Evolutionary conservation across 1,140 invertebrate genomes (phyloP).

Genomic region (Ladona fulva): DNA sequence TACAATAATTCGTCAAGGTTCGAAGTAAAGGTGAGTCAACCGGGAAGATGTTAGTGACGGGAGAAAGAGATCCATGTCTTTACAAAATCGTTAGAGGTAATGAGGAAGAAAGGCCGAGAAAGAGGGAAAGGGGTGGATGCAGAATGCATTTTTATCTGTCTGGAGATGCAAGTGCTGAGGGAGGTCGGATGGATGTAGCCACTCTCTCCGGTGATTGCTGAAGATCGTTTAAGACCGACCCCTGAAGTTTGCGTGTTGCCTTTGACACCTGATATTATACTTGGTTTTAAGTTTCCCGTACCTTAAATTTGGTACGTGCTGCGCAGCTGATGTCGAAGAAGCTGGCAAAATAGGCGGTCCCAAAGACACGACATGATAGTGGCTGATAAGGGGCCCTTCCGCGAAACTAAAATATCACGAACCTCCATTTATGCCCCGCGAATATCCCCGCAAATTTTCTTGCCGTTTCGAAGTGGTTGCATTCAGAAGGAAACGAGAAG

Average conservation of each 20-base stretch:
- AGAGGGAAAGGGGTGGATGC: too few species aligned
- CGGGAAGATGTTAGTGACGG: too few species aligned
- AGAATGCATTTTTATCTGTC: not conserved
- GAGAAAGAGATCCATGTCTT: too few species aligned
- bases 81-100: too few species aligned
- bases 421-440: too few species aligned
- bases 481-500: too few species aligned
- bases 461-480: too few species aligned
- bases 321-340: not conserved
- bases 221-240: not conserved
- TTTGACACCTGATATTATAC: conserved; percentile 2
- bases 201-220: not conserved
- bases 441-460: too few species aligned
- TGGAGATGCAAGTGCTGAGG: not conserved
- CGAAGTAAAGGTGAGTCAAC: too few species aligned
- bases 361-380: not conserved
- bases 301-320: not conserved
- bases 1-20: too few species aligned
- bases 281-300: not conserved
- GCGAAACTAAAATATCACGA: too few species aligned
- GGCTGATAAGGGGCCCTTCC: not conserved
- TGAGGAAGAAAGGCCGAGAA: too few species aligned
- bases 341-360: not conserved
- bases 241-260: not conserved
- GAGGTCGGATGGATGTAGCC: not conserved